Evolutionary conservation across 2,888 invertebrate genomes (phyloP).

Genomic region (Agrochola litura): DNA sequence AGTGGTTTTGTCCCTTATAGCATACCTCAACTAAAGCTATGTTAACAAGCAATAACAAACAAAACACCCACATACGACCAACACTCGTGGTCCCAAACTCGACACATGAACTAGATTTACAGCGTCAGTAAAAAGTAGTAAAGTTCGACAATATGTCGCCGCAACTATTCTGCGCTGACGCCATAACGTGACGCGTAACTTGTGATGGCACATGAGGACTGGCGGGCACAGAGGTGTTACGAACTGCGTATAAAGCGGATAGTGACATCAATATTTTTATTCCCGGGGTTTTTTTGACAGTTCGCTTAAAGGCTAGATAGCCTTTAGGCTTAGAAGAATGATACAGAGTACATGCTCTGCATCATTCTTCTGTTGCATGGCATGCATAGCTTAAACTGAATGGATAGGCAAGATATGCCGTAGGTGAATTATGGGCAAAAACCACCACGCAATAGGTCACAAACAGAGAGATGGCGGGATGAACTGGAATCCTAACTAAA

Average conservation of each 20-base stretch:
- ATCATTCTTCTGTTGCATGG: too few relatives aligned
- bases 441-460: background rate
- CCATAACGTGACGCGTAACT: conserved; percentile 59
- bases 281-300: background rate
- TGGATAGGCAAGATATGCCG: background rate
- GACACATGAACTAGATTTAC: conserved; percentile 66
- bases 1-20: background rate
- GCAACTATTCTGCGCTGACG: conserved; percentile 71
- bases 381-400: background rate
- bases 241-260: background rate
- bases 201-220: conserved; percentile 60
- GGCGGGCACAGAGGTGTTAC: conserved; percentile 51
- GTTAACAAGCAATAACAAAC: conserved; percentile 9
- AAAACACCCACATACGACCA: background rate
- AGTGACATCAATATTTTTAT: background rate
- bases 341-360: too few relatives aligned
- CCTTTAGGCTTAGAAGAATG: background rate
- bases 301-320: background rate
- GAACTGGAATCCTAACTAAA: background rate
- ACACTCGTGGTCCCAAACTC: conserved; percentile 30
- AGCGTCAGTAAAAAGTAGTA: conserved; percentile 74
- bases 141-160: conserved; percentile 71
- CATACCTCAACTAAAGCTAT: background rate
- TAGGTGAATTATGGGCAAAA: background rate
- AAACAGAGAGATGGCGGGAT: background rate